Percentiles rank a stretch among this genome's conserved stretches.
Conservation (phyloP, 2,113 vertebrate genomes). For the Poeciliopsis prolifica region DNA sequence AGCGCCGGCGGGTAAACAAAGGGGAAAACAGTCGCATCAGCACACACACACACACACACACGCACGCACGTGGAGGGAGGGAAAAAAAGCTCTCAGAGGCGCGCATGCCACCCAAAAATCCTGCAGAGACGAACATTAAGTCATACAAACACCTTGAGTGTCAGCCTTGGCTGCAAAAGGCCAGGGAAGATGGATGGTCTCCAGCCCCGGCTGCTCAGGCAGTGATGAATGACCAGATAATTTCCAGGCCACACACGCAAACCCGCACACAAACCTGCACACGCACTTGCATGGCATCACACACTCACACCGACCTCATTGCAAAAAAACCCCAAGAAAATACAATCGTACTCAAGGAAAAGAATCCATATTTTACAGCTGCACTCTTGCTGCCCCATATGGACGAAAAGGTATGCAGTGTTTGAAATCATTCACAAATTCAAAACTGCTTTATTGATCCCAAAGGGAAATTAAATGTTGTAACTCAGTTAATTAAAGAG, state of each 20-base stretch:
- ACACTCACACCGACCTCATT: neutral
- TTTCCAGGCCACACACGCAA: constrained; percentile 66
- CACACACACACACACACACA: neutral
- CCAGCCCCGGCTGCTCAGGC: constrained; percentile 63
- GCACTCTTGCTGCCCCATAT: no score
- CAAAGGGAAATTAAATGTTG: no score
- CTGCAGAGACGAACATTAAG: constrained; percentile 77
- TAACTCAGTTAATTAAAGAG: no score
- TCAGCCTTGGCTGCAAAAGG: constrained; percentile 77
- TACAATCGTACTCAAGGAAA: neutral
- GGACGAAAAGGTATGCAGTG: no score
- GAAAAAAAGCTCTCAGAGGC: constrained; percentile 13
- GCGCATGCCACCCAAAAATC: constrained; percentile 49
- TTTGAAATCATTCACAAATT: no score
- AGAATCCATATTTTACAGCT: neutral
- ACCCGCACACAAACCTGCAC: neutral
- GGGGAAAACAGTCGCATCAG: constrained; percentile 32
- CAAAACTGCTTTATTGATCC: no score
- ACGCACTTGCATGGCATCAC: constrained; percentile 6
- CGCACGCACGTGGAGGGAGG: neutral
- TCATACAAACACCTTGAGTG: constrained; percentile 83
- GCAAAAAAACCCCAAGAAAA: neutral
- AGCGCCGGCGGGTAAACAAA: constrained; percentile 37
- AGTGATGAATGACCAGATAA: constrained; percentile 76
- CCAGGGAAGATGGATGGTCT: constrained; percentile 70